These are phyloP conservation scores for Scaptomyza reducta DNA, from an alignment of 2,888 invertebrate genomes.

Conservation along the genomic window DNA sequence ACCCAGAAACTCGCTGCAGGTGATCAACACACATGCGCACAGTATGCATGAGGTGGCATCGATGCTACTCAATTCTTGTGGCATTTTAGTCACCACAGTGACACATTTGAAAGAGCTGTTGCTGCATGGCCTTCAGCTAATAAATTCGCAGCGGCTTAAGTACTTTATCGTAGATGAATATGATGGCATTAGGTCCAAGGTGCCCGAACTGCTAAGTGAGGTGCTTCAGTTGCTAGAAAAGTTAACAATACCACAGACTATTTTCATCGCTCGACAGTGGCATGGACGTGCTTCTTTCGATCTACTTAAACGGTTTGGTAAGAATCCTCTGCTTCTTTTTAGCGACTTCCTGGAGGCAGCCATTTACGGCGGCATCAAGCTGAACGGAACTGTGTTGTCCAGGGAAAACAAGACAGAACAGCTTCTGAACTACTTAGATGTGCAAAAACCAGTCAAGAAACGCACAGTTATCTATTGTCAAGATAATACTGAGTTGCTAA, in stretches of 20 bases:
- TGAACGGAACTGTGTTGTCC: conserved; percentile 12
- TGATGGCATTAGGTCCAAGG: conserved; percentile 37
- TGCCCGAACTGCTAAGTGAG: conserved; percentile 7
- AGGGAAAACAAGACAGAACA: conserved; percentile 24
- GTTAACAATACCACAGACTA: conserved; percentile 23
- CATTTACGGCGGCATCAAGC: conserved; percentile 51
- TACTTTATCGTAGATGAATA: conserved; percentile 60
- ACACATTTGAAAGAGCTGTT: conserved; percentile 31
- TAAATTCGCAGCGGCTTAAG: conserved; percentile 34
- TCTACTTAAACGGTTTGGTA: conserved; percentile 7
- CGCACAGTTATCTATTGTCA: conserved; percentile 55
- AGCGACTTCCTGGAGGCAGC: conserved; percentile 58
- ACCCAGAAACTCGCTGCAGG: conserved; percentile 2
- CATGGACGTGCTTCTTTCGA: conserved; percentile 21
- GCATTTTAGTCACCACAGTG: conserved; percentile 57
- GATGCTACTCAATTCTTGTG: conserved; percentile 51
- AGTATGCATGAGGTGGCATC: neutral
- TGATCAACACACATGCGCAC: conserved; percentile 43
- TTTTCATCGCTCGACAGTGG: conserved; percentile 62
- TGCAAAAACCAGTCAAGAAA: neutral
- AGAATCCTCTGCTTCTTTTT: conserved; percentile 55
- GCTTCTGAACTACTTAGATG: conserved; percentile 30
- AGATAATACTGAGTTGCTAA: conserved; percentile 24
- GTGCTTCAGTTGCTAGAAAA: conserved; percentile 17
- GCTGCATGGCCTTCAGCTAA: conserved; percentile 2